phyloP scores from a whole-genome alignment of 2,113 vertebrate genomes.

The Siniperca chuatsi region DNA sequence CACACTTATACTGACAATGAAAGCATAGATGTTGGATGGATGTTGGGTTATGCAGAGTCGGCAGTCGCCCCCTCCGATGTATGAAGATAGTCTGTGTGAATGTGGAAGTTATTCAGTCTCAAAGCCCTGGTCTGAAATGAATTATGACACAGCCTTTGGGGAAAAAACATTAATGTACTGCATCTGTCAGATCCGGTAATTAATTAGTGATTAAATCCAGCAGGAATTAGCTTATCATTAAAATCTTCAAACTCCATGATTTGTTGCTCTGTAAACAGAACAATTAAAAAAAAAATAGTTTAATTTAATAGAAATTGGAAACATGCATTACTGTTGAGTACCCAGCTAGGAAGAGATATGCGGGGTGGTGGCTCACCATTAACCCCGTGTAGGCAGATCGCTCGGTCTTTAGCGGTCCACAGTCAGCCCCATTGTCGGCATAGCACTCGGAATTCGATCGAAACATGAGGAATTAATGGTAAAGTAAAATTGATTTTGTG shows the following conservation, averaged over 20 bases:
- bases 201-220: background rate
- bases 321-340: too few relatives aligned
- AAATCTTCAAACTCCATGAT: background rate
- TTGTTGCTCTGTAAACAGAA: background rate
- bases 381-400: background rate
- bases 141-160: constrained; percentile 3
- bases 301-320: too few relatives aligned
- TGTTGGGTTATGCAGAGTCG: background rate
- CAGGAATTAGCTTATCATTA: background rate
- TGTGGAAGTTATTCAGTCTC: background rate
- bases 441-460: background rate
- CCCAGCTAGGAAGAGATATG: background rate
- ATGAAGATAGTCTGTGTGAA: background rate
- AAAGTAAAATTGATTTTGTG: background rate
- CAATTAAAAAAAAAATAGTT: background rate
- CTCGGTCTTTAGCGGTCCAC: too few relatives aligned
- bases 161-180: background rate
- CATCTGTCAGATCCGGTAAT: background rate
- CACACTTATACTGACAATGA: background rate
- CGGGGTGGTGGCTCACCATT: too few relatives aligned
- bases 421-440: background rate
- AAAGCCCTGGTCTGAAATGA: background rate
- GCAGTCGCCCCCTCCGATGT: background rate
- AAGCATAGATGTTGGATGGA: background rate
- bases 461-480: background rate